phyloP scores from a whole-genome alignment of 2,113 vertebrate genomes.

The Spizaetus ornatus region DNA sequence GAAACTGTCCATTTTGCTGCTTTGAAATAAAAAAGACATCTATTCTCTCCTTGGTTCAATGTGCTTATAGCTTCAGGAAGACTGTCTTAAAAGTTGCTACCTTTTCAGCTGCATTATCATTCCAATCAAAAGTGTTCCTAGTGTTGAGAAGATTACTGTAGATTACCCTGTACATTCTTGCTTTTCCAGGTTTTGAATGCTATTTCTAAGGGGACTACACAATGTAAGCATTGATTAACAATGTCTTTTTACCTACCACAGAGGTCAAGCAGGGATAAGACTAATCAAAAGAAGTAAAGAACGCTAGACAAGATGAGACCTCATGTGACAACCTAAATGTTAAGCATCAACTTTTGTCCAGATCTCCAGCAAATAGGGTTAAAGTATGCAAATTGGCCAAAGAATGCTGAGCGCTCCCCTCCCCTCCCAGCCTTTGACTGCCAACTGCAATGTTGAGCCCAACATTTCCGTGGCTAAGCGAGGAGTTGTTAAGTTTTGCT shows the following conservation, averaged over 20 bases:
- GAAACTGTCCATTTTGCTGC: not conserved
- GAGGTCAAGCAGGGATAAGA: conserved; percentile 56
- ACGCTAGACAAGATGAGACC: conserved; percentile 2
- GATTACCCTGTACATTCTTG: conserved; percentile 53
- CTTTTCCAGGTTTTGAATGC: conserved; percentile 55
- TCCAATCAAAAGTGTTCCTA: conserved; percentile 33
- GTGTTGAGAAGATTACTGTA: conserved; percentile 59
- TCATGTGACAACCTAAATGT: conserved; percentile 38
- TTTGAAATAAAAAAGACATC: not conserved
- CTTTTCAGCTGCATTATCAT: conserved; percentile 42
- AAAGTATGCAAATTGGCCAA: no score
- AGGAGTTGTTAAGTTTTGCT: no score
- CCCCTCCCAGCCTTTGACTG: no score
- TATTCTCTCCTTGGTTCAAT: not conserved
- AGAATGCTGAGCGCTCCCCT: no score
- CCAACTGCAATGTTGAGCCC: no score
- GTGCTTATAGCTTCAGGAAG: not conserved
- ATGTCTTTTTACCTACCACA: conserved; percentile 68
- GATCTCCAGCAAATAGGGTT: not conserved
- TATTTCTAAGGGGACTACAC: conserved; percentile 59
- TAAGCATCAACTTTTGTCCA: conserved; percentile 19
- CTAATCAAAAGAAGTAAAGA: conserved; percentile 33
- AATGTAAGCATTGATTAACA: conserved; percentile 66
- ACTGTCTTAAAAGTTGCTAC: not conserved
- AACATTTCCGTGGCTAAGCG: no score